Evolutionary conservation across 1,140 invertebrate species (phyloP).

Genomic region (Macrotrachela quadricornifera): DNA sequence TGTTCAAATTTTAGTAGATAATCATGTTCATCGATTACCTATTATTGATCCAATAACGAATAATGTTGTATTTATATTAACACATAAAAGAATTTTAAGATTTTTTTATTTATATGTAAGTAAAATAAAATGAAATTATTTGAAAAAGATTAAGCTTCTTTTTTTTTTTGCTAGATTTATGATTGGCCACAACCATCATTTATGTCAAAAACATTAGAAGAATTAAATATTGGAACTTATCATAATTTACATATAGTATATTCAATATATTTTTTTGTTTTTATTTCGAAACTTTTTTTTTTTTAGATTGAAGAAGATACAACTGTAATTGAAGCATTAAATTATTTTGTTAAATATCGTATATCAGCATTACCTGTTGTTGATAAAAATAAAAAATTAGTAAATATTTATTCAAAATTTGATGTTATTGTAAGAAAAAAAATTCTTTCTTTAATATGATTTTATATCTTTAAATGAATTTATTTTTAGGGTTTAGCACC

Average conservation of each 20-base stretch:
- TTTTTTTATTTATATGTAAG: conserved; percentile 97
- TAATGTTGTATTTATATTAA: conserved; percentile 93
- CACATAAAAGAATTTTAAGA: conserved; percentile 88
- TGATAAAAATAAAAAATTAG: conserved; percentile 60
- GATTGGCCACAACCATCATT: conserved; percentile 80
- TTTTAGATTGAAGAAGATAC: neutral
- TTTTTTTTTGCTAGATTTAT: conserved; percentile 48
- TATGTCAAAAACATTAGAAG: conserved; percentile 60
- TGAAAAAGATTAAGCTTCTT: too few species aligned
- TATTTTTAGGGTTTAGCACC: conserved; percentile 74
- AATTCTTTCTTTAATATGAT: too few species aligned
- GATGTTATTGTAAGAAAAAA: conserved; percentile 82
- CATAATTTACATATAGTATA: neutral
- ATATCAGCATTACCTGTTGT: conserved; percentile 87
- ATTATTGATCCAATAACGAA: conserved; percentile 81
- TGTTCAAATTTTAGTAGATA: conserved; percentile 67
- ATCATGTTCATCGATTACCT: conserved; percentile 78
- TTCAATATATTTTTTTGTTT: neutral
- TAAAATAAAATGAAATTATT: conserved; percentile 20
- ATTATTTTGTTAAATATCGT: conserved; percentile 79
- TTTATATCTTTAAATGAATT: too few species aligned
- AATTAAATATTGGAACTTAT: conserved; percentile 66
- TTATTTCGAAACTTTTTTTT: neutral
- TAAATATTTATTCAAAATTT: conserved; percentile 98
- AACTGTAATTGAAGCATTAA: conserved; percentile 72